Conservation (phyloP, 2,888 invertebrate genomes). For the Leptopilina myrica region DNA sequence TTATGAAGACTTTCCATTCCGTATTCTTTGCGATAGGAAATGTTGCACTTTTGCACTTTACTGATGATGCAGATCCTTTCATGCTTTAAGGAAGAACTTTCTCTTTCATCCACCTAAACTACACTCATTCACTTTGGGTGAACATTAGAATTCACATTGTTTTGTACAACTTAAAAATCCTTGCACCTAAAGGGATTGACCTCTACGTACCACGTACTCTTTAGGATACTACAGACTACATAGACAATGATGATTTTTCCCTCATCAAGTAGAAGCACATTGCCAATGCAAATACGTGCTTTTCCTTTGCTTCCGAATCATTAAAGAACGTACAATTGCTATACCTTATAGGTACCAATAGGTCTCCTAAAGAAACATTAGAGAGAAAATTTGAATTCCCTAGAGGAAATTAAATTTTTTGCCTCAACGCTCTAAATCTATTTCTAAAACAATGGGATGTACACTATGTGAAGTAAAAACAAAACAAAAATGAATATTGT, state of each 20-base stretch:
- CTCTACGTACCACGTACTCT: conserved; percentile 19
- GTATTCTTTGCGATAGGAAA: conserved; percentile 44
- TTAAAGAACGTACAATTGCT: neutral
- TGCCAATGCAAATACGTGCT: conserved; percentile 20
- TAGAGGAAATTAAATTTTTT: neutral
- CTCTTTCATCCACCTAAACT: conserved; percentile 21
- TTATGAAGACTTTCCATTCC: neutral
- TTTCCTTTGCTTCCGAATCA: conserved; percentile 8
- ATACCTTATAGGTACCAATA: too few species aligned
- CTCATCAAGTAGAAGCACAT: neutral
- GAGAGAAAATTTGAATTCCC: too few species aligned
- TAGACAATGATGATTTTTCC: neutral
- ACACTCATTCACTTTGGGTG: conserved; percentile 28
- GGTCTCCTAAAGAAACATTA: too few species aligned
- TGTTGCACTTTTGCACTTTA: conserved; percentile 55
- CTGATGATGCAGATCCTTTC: conserved; percentile 45
- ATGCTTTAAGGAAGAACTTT: conserved; percentile 32
- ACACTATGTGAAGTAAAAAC: too few species aligned
- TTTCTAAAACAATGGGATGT: too few species aligned
- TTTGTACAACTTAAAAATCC: conserved; percentile 41
- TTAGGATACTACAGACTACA: neutral
- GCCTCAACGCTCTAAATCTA: conserved; percentile 49
- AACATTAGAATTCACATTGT: neutral
- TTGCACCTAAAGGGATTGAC: conserved; percentile 37
- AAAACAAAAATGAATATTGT: too few species aligned